Percentiles rank a stretch among this genome's conserved stretches.
These are phyloP conservation scores for Vulpes vulpes DNA, from an alignment of 2,113 vertebrate species.

Conservation along the genomic window DNA sequence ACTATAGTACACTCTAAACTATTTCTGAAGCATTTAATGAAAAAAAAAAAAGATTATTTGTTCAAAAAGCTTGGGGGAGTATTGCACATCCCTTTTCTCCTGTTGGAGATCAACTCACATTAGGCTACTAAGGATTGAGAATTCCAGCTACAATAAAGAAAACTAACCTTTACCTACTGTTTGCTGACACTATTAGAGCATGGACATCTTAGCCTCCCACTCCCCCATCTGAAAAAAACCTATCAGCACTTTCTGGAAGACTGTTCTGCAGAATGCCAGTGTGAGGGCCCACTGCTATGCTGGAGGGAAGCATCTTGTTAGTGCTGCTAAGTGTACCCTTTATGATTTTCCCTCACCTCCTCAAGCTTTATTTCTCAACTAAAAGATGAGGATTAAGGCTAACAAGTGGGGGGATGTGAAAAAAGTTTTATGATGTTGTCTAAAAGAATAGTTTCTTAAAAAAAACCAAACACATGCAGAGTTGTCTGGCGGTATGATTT, in stretches of 20 bases:
- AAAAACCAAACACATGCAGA: background rate
- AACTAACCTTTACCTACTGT: background rate
- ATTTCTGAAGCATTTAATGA: background rate
- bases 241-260: background rate
- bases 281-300: background rate
- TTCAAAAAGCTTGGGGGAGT: conserved; percentile 1
- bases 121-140: conserved; percentile 34
- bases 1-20: background rate
- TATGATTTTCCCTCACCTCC: background rate
- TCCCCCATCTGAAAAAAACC: background rate
- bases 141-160: background rate
- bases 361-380: conserved; percentile 13
- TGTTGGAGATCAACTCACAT: background rate
- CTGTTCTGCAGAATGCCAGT: background rate
- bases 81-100: background rate
- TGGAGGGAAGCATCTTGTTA: background rate
- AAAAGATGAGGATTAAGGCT: conserved; percentile 13
- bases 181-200: background rate
- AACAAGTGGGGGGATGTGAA: background rate
- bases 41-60: background rate
- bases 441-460: conserved; percentile 50
- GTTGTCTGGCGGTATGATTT: background rate
- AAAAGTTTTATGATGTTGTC: conserved; percentile 51
- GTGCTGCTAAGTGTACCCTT: background rate
- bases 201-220: background rate